These are phyloP conservation scores for Eupithecia dodoneata DNA, from an alignment of 2,888 invertebrate species.

Conservation along the genomic window DNA sequence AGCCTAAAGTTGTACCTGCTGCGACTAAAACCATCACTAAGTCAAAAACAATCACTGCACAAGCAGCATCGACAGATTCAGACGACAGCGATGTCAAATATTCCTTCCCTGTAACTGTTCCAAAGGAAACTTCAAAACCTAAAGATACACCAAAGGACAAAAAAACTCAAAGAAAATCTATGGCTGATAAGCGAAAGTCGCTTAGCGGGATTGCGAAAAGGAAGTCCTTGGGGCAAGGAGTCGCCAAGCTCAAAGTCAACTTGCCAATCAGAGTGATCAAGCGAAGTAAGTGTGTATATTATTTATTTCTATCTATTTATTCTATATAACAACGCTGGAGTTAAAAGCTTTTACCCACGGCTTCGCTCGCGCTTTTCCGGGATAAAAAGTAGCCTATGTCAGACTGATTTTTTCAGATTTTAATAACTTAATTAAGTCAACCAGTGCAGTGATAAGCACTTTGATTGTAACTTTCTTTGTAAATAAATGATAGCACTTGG, in stretches of 20 bases:
- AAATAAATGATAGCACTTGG: too few species aligned
- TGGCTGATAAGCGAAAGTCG: slow-evolving; percentile 67
- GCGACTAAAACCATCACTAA: slow-evolving; percentile 52
- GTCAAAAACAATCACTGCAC: slow-evolving; percentile 43
- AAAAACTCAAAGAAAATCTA: slow-evolving; percentile 56
- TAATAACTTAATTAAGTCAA: too few species aligned
- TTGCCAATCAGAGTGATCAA: slow-evolving; percentile 61
- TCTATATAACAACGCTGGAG: background rate
- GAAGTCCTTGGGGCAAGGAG: slow-evolving; percentile 66
- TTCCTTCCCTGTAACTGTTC: slow-evolving; percentile 67
- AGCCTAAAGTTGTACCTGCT: slow-evolving; percentile 48
- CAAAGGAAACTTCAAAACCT: slow-evolving; percentile 48
- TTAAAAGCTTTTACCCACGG: background rate
- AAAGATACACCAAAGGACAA: slow-evolving; percentile 47
- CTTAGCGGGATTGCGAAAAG: slow-evolving; percentile 68
- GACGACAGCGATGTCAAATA: slow-evolving; percentile 79
- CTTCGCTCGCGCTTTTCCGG: too few species aligned
- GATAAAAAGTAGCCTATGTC: too few species aligned
- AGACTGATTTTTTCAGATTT: too few species aligned
- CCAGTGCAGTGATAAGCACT: too few species aligned
- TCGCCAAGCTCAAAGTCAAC: slow-evolving; percentile 55
- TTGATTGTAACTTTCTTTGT: too few species aligned
- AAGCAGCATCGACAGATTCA: slow-evolving; percentile 67
- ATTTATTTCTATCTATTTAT: background rate
- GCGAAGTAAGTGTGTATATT: slow-evolving; percentile 65